These are phyloP conservation scores for Hofmannophila pseudospretella DNA, from an alignment of 2,888 invertebrate genomes.

Conservation along the genomic window DNA sequence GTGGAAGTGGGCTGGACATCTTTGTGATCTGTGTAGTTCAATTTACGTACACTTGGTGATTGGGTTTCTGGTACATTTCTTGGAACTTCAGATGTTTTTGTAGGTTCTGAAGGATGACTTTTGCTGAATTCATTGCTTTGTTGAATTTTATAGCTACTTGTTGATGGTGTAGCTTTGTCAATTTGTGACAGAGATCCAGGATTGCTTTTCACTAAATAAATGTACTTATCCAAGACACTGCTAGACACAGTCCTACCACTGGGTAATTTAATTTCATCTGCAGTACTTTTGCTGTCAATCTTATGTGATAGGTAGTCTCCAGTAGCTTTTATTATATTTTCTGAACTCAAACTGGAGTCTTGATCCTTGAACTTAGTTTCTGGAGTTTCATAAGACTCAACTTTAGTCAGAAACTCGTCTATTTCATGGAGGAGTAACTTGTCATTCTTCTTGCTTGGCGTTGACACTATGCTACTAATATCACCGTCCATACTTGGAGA, in stretches of 20 bases:
- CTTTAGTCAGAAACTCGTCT: constrained; percentile 67
- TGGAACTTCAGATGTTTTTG: constrained; percentile 4
- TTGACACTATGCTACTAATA: constrained; percentile 64
- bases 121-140: constrained; percentile 18
- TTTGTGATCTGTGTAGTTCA: constrained; percentile 56
- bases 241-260: constrained; percentile 53
- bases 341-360: constrained; percentile 33
- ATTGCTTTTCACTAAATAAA: constrained; percentile 62
- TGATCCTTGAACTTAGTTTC: constrained; percentile 43
- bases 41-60: constrained; percentile 49
- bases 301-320: constrained; percentile 60
- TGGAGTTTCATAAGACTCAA: constrained; percentile 62
- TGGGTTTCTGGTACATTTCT: constrained; percentile 11
- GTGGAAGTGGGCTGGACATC: constrained; percentile 67
- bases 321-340: constrained; percentile 62
- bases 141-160: constrained; percentile 18
- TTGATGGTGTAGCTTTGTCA: constrained; percentile 25
- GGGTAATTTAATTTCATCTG: constrained; percentile 46
- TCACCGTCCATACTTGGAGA: constrained; percentile 68
- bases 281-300: constrained; percentile 38
- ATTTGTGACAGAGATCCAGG: constrained; percentile 22
- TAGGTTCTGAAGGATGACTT: constrained; percentile 3
- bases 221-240: constrained; percentile 62
- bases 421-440: constrained; percentile 66
- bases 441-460: constrained; percentile 66